Percentiles rank a stretch among this genome's conserved stretches.
Conservation (phyloP, 2,888 invertebrate genomes). For the Sinhomidia bicolor region DNA sequence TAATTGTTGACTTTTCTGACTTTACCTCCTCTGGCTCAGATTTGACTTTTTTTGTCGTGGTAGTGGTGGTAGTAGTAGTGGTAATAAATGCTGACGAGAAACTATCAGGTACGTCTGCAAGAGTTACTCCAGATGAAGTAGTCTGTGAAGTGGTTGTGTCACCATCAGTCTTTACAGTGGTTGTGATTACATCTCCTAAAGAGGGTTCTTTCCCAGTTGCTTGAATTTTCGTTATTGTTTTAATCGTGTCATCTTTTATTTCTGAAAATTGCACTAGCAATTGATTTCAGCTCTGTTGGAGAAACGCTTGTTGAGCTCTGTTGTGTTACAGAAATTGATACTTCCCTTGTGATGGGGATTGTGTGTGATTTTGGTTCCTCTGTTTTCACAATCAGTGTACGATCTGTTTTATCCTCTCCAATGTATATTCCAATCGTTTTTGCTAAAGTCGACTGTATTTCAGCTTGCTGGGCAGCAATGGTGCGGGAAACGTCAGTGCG, state of each 20-base stretch:
- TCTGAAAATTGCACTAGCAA: not conserved
- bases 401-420: not conserved
- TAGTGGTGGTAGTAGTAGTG: not conserved
- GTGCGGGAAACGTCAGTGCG: constrained; percentile 50
- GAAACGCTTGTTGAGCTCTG: not conserved
- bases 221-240: not conserved
- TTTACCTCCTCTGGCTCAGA: not conserved
- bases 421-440: constrained; percentile 52
- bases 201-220: not conserved
- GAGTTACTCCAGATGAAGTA: not conserved
- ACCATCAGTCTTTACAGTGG: constrained; percentile 42
- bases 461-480: constrained; percentile 51
- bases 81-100: not conserved
- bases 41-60: not conserved
- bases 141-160: constrained; percentile 30
- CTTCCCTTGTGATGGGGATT: constrained; percentile 19
- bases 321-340: constrained; percentile 34
- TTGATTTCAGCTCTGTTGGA: not conserved
- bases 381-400: not conserved
- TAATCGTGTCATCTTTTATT: not conserved
- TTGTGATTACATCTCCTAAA: not conserved
- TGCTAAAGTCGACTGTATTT: constrained; percentile 47
- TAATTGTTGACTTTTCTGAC: constrained; percentile 10
- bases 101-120: constrained; percentile 14
- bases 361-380: constrained; percentile 16